Conservation (phyloP, 1,140 invertebrate genomes). For the Listronotus oregonensis region DNA sequence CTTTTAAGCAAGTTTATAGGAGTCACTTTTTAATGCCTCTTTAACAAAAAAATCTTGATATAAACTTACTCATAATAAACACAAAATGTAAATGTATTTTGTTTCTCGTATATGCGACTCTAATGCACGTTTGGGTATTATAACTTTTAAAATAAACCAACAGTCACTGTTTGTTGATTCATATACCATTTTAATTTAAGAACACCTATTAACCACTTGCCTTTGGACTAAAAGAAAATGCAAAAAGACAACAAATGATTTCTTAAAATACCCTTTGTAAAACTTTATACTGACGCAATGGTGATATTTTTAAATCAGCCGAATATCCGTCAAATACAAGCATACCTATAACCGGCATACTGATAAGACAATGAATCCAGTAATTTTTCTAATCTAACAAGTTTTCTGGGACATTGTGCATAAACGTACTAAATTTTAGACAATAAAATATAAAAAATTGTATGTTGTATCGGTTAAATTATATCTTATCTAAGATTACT, state of each 20-base stretch:
- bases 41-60: too few relatives aligned
- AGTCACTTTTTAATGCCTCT: too few relatives aligned
- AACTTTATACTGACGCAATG: conserved; percentile 15
- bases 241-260: conserved; percentile 5
- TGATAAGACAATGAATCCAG: conserved; percentile 16
- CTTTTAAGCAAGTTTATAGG: too few relatives aligned
- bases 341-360: conserved; percentile 13
- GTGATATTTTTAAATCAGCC: conserved; percentile 27
- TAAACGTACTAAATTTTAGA: neutral
- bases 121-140: too few relatives aligned
- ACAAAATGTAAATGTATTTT: too few relatives aligned
- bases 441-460: neutral
- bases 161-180: too few relatives aligned
- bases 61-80: too few relatives aligned
- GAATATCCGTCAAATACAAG: conserved; percentile 15
- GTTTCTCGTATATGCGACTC: too few relatives aligned
- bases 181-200: too few relatives aligned
- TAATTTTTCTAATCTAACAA: neutral
- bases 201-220: neutral
- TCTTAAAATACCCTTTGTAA: conserved; percentile 29
- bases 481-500: conserved; percentile 29
- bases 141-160: too few relatives aligned
- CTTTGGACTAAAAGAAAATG: neutral
- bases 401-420: neutral
- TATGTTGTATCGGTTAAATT: conserved; percentile 9